These are phyloP conservation scores for Pristionchus exspectatus DNA, from an alignment of 2,888 invertebrate species.

Conservation along the genomic window DNA sequence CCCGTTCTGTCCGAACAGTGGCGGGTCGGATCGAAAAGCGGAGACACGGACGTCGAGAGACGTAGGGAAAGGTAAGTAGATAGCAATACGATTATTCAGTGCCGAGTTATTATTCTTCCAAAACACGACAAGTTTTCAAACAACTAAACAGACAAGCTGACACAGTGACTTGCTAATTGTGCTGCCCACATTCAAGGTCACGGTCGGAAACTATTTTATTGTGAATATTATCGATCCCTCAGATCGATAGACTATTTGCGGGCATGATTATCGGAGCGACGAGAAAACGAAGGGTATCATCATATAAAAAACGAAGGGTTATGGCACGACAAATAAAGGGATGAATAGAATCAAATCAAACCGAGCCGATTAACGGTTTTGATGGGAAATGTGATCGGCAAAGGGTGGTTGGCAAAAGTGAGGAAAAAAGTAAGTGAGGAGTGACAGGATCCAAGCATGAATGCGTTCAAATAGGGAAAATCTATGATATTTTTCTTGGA, in stretches of 20 bases:
- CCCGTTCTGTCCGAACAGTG: constrained; percentile 49
- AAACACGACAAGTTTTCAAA: no score
- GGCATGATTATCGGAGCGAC: background rate
- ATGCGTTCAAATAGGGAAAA: no score
- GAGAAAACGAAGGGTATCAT: background rate
- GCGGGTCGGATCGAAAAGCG: background rate
- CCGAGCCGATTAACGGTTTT: background rate
- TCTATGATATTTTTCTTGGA: no score
- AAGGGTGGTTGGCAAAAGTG: background rate
- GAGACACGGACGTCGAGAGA: constrained; percentile 1
- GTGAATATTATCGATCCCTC: no score
- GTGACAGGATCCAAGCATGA: background rate
- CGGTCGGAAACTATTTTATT: no score
- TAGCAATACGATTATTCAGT: no score
- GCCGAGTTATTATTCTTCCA: no score
- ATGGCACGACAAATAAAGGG: constrained; percentile 31
- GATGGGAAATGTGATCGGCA: background rate
- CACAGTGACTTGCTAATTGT: no score
- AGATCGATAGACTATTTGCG: no score
- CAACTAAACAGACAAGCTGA: no score
- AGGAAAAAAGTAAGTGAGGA: background rate
- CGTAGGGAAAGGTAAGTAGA: constrained; percentile 24
- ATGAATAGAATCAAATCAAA: background rate
- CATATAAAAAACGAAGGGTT: background rate
- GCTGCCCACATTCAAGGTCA: no score